Conservation (phyloP, 2,797 vertebrate species). For the Sebastes melanostomus region DNA sequence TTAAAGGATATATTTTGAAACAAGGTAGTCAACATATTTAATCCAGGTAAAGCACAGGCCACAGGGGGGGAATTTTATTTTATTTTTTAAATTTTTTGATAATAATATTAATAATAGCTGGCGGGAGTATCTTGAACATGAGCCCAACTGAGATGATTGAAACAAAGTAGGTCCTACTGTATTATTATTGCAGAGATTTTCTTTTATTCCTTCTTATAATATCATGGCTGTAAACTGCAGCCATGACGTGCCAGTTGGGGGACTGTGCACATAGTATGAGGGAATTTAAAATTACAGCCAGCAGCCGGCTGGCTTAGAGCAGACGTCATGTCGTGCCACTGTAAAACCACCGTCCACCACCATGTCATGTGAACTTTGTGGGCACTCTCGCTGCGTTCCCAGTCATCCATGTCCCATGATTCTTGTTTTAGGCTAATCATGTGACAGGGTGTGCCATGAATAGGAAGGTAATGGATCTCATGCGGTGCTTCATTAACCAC, state of each 20-base stretch:
- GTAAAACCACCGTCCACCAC: background rate
- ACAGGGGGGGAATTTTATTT: background rate
- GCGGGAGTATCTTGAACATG: background rate
- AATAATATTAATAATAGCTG: too few species aligned
- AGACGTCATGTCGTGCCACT: background rate
- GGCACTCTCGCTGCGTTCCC: background rate
- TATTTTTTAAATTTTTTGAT: too few species aligned
- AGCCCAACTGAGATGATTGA: too few species aligned
- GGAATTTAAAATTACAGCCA: background rate
- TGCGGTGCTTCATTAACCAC: conserved; percentile 70
- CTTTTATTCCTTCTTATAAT: background rate
- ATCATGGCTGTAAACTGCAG: background rate
- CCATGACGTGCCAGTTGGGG: background rate
- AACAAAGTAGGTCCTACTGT: too few species aligned
- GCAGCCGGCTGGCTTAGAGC: background rate
- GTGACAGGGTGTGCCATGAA: conserved; percentile 70
- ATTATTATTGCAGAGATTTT: background rate
- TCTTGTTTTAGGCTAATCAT: conserved; percentile 76
- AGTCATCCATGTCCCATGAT: conserved; percentile 74
- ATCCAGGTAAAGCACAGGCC: background rate
- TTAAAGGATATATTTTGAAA: background rate
- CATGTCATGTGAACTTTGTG: conserved; percentile 44
- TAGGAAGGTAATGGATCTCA: conserved; percentile 78
- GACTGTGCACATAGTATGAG: background rate
- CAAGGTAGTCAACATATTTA: background rate